Evolutionary conservation across 2,888 invertebrate genomes (phyloP).

Genomic region (Orthonevra nobilis): DNA sequence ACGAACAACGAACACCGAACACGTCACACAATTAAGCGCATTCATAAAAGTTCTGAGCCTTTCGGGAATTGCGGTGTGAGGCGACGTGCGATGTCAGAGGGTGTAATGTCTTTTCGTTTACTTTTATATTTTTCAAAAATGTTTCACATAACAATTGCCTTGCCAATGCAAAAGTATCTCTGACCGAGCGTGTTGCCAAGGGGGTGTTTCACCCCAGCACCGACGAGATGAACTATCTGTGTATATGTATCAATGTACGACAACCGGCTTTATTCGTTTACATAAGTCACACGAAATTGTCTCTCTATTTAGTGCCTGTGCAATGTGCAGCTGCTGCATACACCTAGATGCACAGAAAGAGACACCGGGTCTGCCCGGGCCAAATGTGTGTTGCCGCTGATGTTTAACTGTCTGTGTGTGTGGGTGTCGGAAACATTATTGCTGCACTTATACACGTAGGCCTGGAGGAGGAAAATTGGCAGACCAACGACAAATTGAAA

Average conservation of each 20-base stretch:
- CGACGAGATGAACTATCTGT: background rate
- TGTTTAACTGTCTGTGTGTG: conserved; percentile 13
- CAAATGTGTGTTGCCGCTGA: conserved; percentile 40
- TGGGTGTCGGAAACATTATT: conserved; percentile 16
- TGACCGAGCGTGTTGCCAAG: conserved; percentile 27
- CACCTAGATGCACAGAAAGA: conserved; percentile 46
- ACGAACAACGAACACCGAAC: background rate
- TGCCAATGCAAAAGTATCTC: conserved; percentile 46
- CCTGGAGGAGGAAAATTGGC: background rate
- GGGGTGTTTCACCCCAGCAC: background rate
- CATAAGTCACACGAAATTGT: conserved; percentile 57
- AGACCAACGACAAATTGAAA: background rate
- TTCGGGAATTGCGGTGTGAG: background rate
- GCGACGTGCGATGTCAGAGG: conserved; percentile 11
- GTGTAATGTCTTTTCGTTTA: conserved; percentile 24
- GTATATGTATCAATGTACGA: conserved; percentile 4
- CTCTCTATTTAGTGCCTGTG: conserved; percentile 52
- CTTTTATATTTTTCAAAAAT: conserved; percentile 14
- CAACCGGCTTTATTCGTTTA: conserved; percentile 53
- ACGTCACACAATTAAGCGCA: conserved; percentile 57
- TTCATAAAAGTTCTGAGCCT: conserved; percentile 43
- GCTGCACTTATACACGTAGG: conserved; percentile 18
- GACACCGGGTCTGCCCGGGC: conserved; percentile 68
- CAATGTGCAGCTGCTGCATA: conserved; percentile 49
- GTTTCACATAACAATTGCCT: conserved; percentile 46